Conservation (phyloP, 1,140 invertebrate species). For the Zelostemma sp. region DNA sequence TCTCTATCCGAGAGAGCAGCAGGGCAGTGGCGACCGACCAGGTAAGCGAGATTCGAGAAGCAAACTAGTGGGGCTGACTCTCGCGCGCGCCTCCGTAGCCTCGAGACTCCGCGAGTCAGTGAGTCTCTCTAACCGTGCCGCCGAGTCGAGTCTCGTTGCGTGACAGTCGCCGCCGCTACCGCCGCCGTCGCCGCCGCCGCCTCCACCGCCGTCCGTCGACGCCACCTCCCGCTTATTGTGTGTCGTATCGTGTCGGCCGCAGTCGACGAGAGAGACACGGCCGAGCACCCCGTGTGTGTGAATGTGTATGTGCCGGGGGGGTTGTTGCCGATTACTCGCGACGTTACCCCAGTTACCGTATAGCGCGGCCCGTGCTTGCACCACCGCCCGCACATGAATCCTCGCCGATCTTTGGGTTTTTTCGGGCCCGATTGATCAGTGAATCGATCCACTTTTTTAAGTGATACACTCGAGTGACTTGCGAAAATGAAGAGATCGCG, state of each 20-base stretch:
- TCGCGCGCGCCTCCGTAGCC: constrained; percentile 59
- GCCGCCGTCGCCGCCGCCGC: too few species aligned
- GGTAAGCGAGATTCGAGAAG: constrained; percentile 62
- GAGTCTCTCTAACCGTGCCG: constrained; percentile 41
- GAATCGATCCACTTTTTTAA: too few species aligned
- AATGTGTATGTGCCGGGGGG: neutral
- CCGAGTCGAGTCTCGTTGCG: constrained; percentile 40
- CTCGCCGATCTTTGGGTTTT: too few species aligned
- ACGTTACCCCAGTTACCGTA: constrained; percentile 9
- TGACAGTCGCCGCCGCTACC: constrained; percentile 21
- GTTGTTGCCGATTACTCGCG: neutral
- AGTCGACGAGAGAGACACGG: constrained; percentile 3
- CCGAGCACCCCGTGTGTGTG: neutral
- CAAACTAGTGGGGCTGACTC: constrained; percentile 63
- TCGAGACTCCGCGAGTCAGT: constrained; percentile 50
- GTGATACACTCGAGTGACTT: too few species aligned
- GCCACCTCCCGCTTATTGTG: too few species aligned
- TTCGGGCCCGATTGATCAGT: too few species aligned
- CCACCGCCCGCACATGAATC: too few species aligned
- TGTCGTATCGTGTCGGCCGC: constrained; percentile 34
- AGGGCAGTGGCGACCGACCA: constrained; percentile 57
- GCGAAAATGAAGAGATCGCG: constrained; percentile 33
- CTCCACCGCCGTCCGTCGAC: constrained; percentile 5
- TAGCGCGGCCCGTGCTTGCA: too few species aligned
- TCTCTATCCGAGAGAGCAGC: constrained; percentile 59